Percentiles rank a stretch among this genome's conserved stretches.
These are phyloP conservation scores for Scaptodrosophila latifasciaeformis DNA, from an alignment of 2,888 invertebrate species.

Conservation along the genomic window DNA sequence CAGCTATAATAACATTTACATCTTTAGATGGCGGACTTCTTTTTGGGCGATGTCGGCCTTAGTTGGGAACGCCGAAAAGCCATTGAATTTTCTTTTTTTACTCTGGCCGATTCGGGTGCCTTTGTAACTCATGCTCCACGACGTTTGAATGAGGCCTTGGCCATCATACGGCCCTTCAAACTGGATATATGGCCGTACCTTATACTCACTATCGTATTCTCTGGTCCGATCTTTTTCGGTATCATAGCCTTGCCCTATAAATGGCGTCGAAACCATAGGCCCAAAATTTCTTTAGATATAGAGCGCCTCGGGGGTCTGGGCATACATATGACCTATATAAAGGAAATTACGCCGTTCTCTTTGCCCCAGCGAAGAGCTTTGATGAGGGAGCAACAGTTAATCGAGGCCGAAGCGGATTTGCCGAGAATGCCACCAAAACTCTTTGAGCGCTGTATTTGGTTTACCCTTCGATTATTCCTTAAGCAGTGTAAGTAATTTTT, in stretches of 20 bases:
- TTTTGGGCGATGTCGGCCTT: constrained; percentile 84
- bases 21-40: constrained; percentile 79
- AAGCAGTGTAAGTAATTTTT: constrained; percentile 79
- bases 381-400: constrained; percentile 3
- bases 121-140: constrained; percentile 86
- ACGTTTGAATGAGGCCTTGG: constrained; percentile 83
- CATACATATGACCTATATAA: constrained; percentile 67
- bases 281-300: constrained; percentile 18
- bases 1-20: constrained; percentile 74
- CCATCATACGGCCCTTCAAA: constrained; percentile 83
- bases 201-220: constrained; percentile 79
- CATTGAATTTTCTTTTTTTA: constrained; percentile 85
- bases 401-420: background rate
- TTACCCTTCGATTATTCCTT: constrained; percentile 81
- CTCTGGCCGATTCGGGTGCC: constrained; percentile 85
- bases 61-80: constrained; percentile 83
- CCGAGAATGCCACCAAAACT: constrained; percentile 70
- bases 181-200: constrained; percentile 86
- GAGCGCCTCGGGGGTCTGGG: constrained; percentile 41
- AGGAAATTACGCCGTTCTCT: constrained; percentile 68
- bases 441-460: constrained; percentile 82
- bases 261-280: constrained; percentile 40
- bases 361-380: constrained; percentile 32
- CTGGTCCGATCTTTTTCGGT: constrained; percentile 82
- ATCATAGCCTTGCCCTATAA: constrained; percentile 79